Percentiles rank a stretch among this genome's conserved stretches.
These are phyloP conservation scores for Dermochelys coriacea DNA, from an alignment of 2,797 vertebrate genomes.

Conservation along the genomic window DNA sequence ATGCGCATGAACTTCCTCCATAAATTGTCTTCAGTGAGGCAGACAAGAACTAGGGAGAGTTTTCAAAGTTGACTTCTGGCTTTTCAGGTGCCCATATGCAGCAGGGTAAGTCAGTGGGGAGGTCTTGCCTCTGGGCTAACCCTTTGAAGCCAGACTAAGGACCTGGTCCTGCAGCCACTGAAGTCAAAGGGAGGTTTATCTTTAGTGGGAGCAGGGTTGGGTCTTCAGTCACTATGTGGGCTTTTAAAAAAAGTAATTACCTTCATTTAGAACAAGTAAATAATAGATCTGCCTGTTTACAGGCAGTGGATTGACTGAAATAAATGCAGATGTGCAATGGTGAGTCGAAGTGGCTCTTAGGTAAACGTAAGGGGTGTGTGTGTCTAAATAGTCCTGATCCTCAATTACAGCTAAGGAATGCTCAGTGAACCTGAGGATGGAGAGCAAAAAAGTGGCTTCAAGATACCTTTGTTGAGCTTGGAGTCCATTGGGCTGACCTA, in stretches of 20 bases:
- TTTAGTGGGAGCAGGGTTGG: neutral
- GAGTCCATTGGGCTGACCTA: neutral
- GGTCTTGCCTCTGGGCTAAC: neutral
- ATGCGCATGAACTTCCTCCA: conserved; percentile 73
- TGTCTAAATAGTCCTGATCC: neutral
- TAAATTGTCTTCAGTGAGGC: conserved; percentile 70
- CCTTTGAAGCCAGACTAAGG: conserved; percentile 48
- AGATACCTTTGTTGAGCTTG: neutral
- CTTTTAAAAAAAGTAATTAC: neutral
- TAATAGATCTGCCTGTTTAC: neutral
- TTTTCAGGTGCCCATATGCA: conserved; percentile 63
- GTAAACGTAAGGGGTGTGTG: neutral
- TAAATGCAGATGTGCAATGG: neutral
- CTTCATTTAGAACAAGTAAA: neutral
- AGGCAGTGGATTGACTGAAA: neutral
- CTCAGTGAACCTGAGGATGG: neutral
- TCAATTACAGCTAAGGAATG: neutral
- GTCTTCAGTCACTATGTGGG: neutral
- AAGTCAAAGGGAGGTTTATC: neutral
- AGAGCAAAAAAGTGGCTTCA: neutral
- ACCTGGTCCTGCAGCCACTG: conserved; percentile 31
- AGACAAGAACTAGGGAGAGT: conserved; percentile 54
- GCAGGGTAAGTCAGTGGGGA: conserved; percentile 65
- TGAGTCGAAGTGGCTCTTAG: neutral
- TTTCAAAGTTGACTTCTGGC: conserved; percentile 66